Conservation (phyloP, 2,888 invertebrate species). For the Xestobium rufovillosum region DNA sequence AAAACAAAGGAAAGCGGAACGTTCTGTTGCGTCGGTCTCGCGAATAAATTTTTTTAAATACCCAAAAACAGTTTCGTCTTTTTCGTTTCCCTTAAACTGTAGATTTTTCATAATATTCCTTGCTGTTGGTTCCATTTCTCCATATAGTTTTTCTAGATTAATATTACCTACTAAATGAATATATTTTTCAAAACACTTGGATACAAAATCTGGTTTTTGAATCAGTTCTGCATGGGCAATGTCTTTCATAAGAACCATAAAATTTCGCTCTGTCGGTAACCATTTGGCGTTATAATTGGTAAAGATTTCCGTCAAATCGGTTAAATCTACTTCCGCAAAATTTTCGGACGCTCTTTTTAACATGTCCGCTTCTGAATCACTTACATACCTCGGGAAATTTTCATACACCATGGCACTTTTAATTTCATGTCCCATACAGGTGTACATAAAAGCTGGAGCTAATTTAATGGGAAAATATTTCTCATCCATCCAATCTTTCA, state of each 20-base stretch:
- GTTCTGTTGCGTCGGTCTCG: no score
- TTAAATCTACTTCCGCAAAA: slow-evolving; percentile 11
- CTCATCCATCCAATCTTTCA: no score
- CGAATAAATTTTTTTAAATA: no score
- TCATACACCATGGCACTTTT: slow-evolving; percentile 11
- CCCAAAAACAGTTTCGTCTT: no score
- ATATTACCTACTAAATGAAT: no score
- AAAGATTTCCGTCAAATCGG: slow-evolving; percentile 14
- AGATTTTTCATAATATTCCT: no score
- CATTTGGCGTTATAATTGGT: slow-evolving; percentile 14
- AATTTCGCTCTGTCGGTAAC: slow-evolving; percentile 13
- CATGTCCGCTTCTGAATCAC: slow-evolving; percentile 10
- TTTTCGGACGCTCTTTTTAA: slow-evolving; percentile 12
- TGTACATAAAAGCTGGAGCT: slow-evolving; percentile 15
- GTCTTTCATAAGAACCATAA: slow-evolving; percentile 10
- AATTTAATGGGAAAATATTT: slow-evolving; percentile 17
- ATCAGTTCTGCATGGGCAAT: slow-evolving; percentile 16
- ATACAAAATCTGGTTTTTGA: slow-evolving; percentile 15
- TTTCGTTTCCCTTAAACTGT: no score
- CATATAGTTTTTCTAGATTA: no score
- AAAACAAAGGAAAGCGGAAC: no score
- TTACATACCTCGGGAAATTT: slow-evolving; percentile 15
- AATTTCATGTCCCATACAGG: slow-evolving; percentile 11
- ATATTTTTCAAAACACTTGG: slow-evolving; percentile 12
- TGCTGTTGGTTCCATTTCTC: no score